Conservation (phyloP, 2,888 invertebrate species). For the Lasioglossum vierecki region DNA sequence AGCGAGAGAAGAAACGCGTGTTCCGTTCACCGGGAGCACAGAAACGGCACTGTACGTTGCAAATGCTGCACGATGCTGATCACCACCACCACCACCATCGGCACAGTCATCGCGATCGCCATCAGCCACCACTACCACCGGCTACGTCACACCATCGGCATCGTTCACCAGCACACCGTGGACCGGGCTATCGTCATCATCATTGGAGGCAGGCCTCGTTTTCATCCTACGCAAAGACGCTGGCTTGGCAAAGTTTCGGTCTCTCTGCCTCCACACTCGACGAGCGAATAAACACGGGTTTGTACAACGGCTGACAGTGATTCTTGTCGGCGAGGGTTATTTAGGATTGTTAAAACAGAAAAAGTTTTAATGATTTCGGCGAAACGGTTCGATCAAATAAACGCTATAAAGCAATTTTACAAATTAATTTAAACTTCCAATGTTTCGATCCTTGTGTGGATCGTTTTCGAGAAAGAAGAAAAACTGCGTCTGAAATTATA, state of each 20-base stretch:
- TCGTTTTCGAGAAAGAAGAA: no score
- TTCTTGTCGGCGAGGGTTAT: background rate
- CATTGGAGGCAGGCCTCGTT: constrained; percentile 63
- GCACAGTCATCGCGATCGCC: constrained; percentile 55
- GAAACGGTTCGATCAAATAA: no score
- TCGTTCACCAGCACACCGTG: constrained; percentile 57
- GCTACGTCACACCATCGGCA: constrained; percentile 59
- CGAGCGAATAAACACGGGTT: constrained; percentile 23
- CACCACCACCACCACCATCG: constrained; percentile 49
- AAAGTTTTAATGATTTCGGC: no score
- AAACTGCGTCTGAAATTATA: no score
- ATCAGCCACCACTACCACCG: constrained; percentile 63
- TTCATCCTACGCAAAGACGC: constrained; percentile 69
- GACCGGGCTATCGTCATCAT: constrained; percentile 52
- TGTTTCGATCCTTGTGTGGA: no score
- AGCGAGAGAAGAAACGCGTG: constrained; percentile 50
- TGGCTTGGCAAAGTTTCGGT: constrained; percentile 52
- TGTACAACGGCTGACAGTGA: background rate
- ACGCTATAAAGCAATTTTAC: no score
- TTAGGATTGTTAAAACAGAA: no score
- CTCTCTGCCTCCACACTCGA: constrained; percentile 44
- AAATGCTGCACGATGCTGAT: constrained; percentile 71
- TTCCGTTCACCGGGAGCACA: constrained; percentile 75
- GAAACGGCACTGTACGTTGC: constrained; percentile 78
- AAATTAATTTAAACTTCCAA: no score